These are phyloP conservation scores for Diogma glabrata DNA, from an alignment of 2,888 invertebrate species.

Conservation along the genomic window DNA sequence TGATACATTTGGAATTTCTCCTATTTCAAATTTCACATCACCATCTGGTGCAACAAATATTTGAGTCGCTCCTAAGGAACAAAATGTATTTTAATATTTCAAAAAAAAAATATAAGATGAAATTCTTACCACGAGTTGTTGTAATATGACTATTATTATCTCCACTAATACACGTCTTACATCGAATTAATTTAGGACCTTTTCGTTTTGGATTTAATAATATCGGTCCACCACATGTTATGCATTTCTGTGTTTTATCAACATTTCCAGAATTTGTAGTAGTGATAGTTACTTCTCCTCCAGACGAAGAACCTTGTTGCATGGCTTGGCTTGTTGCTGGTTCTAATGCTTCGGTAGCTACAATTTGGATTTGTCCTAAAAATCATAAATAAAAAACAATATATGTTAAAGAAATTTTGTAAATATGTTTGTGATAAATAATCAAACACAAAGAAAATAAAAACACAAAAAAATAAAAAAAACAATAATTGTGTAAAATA, in stretches of 20 bases:
- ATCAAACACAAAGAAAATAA: too few species aligned
- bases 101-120: too few species aligned
- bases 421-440: too few species aligned
- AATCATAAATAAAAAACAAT: too few species aligned
- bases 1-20: constrained; percentile 31
- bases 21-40: constrained; percentile 47
- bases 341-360: constrained; percentile 40
- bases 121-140: too few species aligned
- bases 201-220: constrained; percentile 47
- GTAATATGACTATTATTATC: constrained; percentile 35
- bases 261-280: constrained; percentile 41
- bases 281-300: constrained; percentile 26
- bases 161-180: constrained; percentile 49
- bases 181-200: constrained; percentile 48
- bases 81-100: too few species aligned
- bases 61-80: constrained; percentile 39
- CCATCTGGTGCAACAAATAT: constrained; percentile 57
- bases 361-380: constrained; percentile 49
- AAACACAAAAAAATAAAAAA: too few species aligned
- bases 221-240: constrained; percentile 46
- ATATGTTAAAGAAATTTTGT: too few species aligned
- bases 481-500: too few species aligned
- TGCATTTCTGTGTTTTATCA: constrained; percentile 45
- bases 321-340: constrained; percentile 22
- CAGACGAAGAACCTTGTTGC: constrained; percentile 10